phyloP scores from a whole-genome alignment of 2,113 vertebrate genomes.

The Corynorhinus townsendii region DNA sequence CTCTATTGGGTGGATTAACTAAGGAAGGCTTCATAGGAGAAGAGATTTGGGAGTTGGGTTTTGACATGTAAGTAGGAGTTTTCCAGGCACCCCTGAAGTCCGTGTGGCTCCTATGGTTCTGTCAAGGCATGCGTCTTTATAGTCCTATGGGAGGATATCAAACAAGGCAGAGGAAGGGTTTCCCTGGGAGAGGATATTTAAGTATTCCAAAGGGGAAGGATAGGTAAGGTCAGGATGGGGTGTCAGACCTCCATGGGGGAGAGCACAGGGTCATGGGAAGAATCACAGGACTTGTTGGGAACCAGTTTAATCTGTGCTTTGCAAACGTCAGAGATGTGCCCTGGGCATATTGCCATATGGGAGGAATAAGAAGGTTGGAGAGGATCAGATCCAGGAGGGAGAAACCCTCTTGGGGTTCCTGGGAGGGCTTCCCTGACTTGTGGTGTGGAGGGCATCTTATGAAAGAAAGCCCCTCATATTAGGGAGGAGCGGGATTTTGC shows the following conservation, averaged over 20 bases:
- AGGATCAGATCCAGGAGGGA: background rate
- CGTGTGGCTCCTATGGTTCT: background rate
- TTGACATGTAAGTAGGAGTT: background rate
- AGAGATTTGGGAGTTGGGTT: background rate
- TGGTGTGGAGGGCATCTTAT: background rate
- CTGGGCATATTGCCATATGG: background rate
- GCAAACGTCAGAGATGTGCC: background rate
- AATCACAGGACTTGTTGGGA: background rate
- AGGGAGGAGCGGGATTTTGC: constrained; percentile 38
- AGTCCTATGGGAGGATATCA: background rate
- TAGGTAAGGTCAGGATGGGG: background rate
- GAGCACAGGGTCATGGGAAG: background rate
- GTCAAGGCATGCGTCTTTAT: background rate
- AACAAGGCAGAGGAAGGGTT: background rate
- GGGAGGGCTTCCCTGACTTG: background rate
- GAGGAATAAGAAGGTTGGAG: background rate
- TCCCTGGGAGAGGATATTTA: background rate
- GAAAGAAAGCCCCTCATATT: background rate
- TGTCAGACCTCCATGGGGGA: background rate
- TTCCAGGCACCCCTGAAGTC: background rate
- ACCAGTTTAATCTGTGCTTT: background rate
- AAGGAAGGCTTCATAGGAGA: background rate
- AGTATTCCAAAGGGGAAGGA: background rate
- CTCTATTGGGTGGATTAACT: background rate
- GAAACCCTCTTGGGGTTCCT: background rate